phyloP scores from a whole-genome alignment of 2,113 vertebrate species.

The Protobothrops flavoviridis region DNA sequence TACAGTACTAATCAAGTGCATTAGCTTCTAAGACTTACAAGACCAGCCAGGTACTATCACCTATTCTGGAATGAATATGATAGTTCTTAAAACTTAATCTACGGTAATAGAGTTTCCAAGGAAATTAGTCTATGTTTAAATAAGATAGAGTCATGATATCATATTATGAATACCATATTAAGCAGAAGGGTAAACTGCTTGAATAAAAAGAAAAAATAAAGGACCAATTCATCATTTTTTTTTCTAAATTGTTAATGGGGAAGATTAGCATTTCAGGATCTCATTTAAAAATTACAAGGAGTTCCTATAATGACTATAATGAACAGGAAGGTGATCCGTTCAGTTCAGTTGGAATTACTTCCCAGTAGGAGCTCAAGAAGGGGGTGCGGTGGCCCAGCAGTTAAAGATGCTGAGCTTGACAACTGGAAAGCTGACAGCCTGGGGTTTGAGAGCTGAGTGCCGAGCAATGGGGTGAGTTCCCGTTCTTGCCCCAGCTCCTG shows the following conservation, averaged over 20 bases:
- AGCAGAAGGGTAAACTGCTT: background rate
- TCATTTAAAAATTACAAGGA: background rate
- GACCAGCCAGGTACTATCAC: background rate
- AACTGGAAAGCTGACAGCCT: no score
- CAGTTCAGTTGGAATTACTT: background rate
- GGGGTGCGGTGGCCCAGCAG: no score
- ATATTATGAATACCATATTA: background rate
- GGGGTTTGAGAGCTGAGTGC: no score
- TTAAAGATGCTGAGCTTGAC: no score
- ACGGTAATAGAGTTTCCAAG: background rate
- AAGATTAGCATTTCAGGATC: background rate
- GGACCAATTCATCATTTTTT: background rate
- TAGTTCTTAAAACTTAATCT: background rate
- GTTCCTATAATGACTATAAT: background rate
- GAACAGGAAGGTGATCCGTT: background rate
- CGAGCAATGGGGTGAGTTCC: no score
- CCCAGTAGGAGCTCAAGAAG: background rate
- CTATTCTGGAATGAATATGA: background rate
- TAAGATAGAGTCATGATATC: background rate
- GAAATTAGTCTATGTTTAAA: background rate
- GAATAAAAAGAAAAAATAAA: background rate
- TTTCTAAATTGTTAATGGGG: background rate
- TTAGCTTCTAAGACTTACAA: background rate
- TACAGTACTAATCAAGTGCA: background rate
- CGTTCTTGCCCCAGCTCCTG: no score